These are phyloP conservation scores for Therioaphis trifolii DNA, from an alignment of 2,888 invertebrate species.

Conservation along the genomic window DNA sequence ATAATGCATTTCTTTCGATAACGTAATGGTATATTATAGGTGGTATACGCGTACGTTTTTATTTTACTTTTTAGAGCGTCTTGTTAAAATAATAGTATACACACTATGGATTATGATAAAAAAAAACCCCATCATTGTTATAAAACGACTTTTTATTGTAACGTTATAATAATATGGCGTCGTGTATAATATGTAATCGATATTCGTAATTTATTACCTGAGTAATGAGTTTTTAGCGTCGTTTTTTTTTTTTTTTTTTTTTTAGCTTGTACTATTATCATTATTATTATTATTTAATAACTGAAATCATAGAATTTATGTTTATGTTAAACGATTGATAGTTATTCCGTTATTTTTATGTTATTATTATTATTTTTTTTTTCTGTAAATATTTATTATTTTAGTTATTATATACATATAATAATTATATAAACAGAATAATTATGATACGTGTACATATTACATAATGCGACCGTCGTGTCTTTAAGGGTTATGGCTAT, in stretches of 20 bases:
- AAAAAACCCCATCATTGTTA: too few relatives aligned
- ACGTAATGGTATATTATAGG: too few relatives aligned
- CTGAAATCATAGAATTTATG: constrained; percentile 49
- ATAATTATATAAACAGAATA: neutral
- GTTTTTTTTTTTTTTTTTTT: too few relatives aligned
- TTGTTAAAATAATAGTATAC: too few relatives aligned
- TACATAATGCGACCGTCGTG: constrained; percentile 23
- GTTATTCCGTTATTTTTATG: constrained; percentile 49
- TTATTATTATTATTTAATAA: constrained; percentile 42
- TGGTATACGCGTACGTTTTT: too few relatives aligned
- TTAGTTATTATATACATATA: constrained; percentile 17
- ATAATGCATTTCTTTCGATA: too few relatives aligned
- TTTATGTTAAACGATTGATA: constrained; percentile 53
- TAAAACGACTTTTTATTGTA: too few relatives aligned
- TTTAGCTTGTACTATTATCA: constrained; percentile 16
- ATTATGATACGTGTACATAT: neutral
- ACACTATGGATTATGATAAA: too few relatives aligned
- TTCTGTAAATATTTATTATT: constrained; percentile 33
- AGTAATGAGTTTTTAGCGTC: constrained; percentile 9
- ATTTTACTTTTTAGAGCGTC: too few relatives aligned
- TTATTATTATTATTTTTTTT: constrained; percentile 56
- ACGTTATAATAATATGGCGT: too few relatives aligned
- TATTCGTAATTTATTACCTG: neutral
- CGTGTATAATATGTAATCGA: neutral
- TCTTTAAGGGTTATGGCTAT: constrained; percentile 60